Conservation (phyloP, 2,888 invertebrate species). For the Linnaemya tessellans region DNA sequence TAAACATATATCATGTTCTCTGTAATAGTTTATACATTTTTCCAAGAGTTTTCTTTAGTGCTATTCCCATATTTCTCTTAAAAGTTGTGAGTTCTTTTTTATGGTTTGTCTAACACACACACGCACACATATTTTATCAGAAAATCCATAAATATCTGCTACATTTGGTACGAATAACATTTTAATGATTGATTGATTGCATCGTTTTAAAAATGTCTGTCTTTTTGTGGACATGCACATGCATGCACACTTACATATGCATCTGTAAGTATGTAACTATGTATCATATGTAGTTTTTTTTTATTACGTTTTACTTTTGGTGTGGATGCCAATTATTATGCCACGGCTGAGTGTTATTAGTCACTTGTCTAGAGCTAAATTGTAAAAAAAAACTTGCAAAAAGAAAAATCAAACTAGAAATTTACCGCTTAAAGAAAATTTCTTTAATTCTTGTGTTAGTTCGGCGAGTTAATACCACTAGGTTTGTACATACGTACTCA, state of each 20-base stretch:
- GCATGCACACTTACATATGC: background rate
- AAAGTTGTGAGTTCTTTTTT: background rate
- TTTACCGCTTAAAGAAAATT: constrained; percentile 50
- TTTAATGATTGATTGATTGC: constrained; percentile 46
- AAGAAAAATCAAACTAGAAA: constrained; percentile 30
- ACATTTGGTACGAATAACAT: constrained; percentile 2
- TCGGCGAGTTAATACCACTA: background rate
- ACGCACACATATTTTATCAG: background rate
- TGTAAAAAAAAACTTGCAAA: constrained; percentile 9
- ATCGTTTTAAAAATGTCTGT: constrained; percentile 17
- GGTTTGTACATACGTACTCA: background rate
- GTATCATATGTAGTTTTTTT: background rate
- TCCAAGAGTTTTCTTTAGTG: background rate
- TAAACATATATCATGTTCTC: background rate
- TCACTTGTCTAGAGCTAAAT: constrained; percentile 43
- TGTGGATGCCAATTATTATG: constrained; percentile 41
- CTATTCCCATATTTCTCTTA: background rate
- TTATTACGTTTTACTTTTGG: constrained; percentile 8
- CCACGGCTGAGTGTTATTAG: constrained; percentile 28
- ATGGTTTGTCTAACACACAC: background rate
- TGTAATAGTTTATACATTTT: background rate
- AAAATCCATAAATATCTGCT: constrained; percentile 1
- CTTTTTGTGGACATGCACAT: background rate
- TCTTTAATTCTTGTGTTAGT: constrained; percentile 16
- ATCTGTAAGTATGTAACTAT: no score